These are phyloP conservation scores for Drosophila takahashii DNA, from an alignment of 1,140 invertebrate genomes.

Conservation along the genomic window DNA sequence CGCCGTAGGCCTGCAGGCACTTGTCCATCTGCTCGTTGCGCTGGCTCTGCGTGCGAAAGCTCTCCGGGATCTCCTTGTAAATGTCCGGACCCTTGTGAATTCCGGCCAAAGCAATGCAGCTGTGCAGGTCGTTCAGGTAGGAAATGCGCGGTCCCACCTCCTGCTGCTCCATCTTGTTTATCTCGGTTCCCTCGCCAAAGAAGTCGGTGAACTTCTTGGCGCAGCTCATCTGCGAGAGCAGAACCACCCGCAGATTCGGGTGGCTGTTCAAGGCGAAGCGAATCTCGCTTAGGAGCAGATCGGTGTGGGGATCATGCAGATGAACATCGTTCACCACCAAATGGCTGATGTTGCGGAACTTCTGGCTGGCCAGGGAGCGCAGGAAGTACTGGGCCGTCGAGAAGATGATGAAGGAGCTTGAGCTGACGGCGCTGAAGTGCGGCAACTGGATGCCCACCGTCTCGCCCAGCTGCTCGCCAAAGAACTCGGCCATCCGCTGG, in stretches of 20 bases:
- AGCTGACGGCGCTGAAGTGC: slow-evolving; percentile 86
- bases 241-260: slow-evolving; percentile 91
- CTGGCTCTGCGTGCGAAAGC: slow-evolving; percentile 37
- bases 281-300: slow-evolving; percentile 95
- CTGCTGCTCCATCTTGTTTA: slow-evolving; percentile 4
- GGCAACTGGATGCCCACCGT: slow-evolving; percentile 97
- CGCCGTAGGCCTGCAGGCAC: slow-evolving; percentile 65
- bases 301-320: slow-evolving; percentile 95
- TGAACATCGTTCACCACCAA: slow-evolving; percentile 97
- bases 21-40: slow-evolving; percentile 57
- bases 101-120: slow-evolving; percentile 16
- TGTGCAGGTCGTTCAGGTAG: slow-evolving; percentile 58
- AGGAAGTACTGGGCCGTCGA: slow-evolving; percentile 67
- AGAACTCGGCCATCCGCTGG: slow-evolving; percentile 87
- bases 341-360: slow-evolving; percentile 90
- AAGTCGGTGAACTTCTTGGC: slow-evolving; percentile 39
- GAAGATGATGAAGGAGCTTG: slow-evolving; percentile 58
- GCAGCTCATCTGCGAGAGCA: slow-evolving; percentile 89
- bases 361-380: slow-evolving; percentile 73
- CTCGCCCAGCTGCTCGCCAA: slow-evolving; percentile 94
- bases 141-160: slow-evolving; percentile 2
- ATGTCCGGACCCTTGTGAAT: slow-evolving; percentile 44
- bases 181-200: slow-evolving; percentile 58
- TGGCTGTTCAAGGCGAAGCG: slow-evolving; percentile 90
- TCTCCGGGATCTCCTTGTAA: slow-evolving; percentile 87